Evolutionary conservation across 2,797 vertebrate genomes (phyloP).

Genomic region (Myotis daubentonii): DNA sequence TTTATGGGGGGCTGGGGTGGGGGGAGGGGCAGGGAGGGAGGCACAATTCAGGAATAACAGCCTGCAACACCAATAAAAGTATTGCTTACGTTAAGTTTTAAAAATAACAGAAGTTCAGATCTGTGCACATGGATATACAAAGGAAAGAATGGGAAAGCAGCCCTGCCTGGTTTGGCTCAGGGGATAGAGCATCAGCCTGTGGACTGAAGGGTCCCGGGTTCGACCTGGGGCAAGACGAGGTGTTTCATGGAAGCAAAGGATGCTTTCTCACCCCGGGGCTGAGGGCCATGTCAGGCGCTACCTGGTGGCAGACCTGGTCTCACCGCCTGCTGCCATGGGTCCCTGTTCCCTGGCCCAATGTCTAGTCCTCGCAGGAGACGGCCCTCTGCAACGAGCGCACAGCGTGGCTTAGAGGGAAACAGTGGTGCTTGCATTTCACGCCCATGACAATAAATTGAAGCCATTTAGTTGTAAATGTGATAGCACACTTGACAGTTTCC

Average conservation of each 20-base stretch:
- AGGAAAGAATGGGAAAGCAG: background rate
- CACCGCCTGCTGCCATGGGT: background rate
- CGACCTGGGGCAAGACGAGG: background rate
- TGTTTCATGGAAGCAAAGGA: background rate
- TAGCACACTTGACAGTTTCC: constrained; percentile 78
- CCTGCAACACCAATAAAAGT: background rate
- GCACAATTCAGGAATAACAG: background rate
- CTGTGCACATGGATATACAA: background rate
- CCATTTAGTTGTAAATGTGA: constrained; percentile 82
- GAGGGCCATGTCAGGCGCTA: background rate
- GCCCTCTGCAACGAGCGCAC: constrained; percentile 74
- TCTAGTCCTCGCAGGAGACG: constrained; percentile 67
- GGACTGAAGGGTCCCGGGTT: no score
- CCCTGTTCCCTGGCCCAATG: constrained; percentile 73
- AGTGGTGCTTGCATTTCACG: constrained; percentile 80
- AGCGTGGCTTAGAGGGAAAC: constrained; percentile 78
- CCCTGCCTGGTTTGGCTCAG: no score
- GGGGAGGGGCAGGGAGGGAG: fast-evolving
- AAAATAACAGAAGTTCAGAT: background rate
- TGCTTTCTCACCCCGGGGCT: constrained; percentile 41
- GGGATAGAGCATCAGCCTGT: no score
- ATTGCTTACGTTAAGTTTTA: background rate
- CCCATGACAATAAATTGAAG: constrained; percentile 81
- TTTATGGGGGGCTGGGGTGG: background rate
- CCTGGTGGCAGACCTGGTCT: constrained; percentile 33